These are phyloP conservation scores for Galeopsomyia nigrocyanea DNA, from an alignment of 2,888 invertebrate species.

Conservation along the genomic window DNA sequence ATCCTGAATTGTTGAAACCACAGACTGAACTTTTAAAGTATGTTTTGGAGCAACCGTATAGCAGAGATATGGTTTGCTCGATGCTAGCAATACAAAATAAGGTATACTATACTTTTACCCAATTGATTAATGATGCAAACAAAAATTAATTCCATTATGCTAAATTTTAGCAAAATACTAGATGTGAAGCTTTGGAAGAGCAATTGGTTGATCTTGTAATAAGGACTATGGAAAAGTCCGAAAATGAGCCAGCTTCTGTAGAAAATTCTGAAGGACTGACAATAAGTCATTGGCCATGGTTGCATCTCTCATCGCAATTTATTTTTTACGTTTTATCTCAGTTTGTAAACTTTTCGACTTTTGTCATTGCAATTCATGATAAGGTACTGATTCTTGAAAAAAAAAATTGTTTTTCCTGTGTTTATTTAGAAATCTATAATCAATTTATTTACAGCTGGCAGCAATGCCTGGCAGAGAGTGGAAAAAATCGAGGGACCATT, in stretches of 20 bases:
- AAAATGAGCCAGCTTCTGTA: constrained; percentile 73
- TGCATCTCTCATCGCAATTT: constrained; percentile 92
- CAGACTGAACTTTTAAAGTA: constrained; percentile 90
- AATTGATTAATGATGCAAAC: constrained; percentile 14
- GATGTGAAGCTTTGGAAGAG: constrained; percentile 91
- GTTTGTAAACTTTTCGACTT: constrained; percentile 92
- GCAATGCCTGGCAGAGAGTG: constrained; percentile 77
- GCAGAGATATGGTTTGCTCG: constrained; percentile 94
- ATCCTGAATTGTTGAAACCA: constrained; percentile 87
- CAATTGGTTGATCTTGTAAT: constrained; percentile 93
- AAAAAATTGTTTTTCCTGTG: constrained; percentile 13
- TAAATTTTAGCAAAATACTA: constrained; percentile 77
- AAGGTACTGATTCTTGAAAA: constrained; percentile 71
- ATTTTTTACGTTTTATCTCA: constrained; percentile 96
- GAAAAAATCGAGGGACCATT: constrained; percentile 92
- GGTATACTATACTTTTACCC: constrained; percentile 65
- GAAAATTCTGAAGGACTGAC: constrained; percentile 74
- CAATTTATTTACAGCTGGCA: constrained; percentile 52
- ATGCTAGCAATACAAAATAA: constrained; percentile 96
- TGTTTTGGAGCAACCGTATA: constrained; percentile 95
- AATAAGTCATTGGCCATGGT: constrained; percentile 88
- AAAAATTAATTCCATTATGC: constrained; percentile 25
- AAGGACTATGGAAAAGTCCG: constrained; percentile 92
- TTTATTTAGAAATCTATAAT: constrained; percentile 41
- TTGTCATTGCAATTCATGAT: constrained; percentile 89